Evolutionary conservation across 30 jellyfish, hydroid and myxozoan genomes (phyloP).

Genomic region (Pelagia noctiluca): DNA sequence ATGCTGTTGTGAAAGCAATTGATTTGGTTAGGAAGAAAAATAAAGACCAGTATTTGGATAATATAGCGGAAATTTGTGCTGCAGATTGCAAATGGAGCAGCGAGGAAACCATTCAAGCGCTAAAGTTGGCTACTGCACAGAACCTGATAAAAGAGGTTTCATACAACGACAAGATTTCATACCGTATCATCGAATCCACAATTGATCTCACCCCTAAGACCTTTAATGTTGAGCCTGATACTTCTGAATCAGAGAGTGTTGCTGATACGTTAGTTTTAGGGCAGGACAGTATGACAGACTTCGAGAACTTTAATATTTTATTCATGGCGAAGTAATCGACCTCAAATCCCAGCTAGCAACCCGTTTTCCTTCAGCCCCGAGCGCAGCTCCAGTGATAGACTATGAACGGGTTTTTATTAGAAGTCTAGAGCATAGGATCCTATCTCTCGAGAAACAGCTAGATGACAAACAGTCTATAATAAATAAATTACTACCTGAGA

Average conservation of each 20-base stretch:
- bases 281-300: too few relatives aligned
- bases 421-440: conserved; percentile 1
- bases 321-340: too few relatives aligned
- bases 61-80: conserved; percentile 36
- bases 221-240: conserved; percentile 14
- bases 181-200: conserved; percentile 26
- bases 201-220: conserved; percentile 1
- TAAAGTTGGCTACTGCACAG: too few relatives aligned
- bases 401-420: background rate
- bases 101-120: too few relatives aligned
- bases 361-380: conserved; percentile 7
- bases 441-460: background rate
- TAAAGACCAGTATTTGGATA: conserved; percentile 26
- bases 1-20: conserved; percentile 30
- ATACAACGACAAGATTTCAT: conserved; percentile 31
- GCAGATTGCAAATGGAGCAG: conserved; percentile 35
- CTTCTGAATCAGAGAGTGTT: conserved; percentile 33
- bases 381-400: conserved; percentile 3
- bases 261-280: too few relatives aligned
- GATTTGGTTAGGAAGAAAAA: conserved; percentile 27
- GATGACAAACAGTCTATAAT: conserved; percentile 2
- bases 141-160: conserved; percentile 13
- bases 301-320: too few relatives aligned
- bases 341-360: conserved; percentile 8
- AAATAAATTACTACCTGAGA: conserved; percentile 23